Conservation (phyloP, 1,140 invertebrate genomes). For the Carposina sasakii region DNA sequence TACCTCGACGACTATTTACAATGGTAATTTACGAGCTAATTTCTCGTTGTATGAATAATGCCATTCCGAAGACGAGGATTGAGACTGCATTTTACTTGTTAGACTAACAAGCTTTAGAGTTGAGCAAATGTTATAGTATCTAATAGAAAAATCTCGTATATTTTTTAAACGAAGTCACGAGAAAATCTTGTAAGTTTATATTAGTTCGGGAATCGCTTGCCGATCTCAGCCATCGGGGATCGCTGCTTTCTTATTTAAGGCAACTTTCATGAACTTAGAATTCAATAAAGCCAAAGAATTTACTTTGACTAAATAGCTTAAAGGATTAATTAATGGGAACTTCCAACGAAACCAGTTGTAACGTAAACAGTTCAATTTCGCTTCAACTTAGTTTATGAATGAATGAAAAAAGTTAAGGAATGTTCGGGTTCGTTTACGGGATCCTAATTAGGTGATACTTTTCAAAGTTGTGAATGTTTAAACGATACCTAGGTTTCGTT, state of each 20-base stretch:
- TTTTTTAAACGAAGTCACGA: conserved; percentile 23
- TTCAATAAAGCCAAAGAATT: conserved; percentile 62
- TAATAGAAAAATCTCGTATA: too few species aligned
- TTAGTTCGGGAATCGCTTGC: conserved; percentile 47
- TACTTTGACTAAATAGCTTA: conserved; percentile 64
- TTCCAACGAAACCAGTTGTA: conserved; percentile 34
- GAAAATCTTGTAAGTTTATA: conserved; percentile 42
- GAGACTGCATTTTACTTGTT: too few species aligned
- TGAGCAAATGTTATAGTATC: too few species aligned
- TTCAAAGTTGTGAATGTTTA: too few species aligned
- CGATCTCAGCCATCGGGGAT: conserved; percentile 41
- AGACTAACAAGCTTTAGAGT: too few species aligned
- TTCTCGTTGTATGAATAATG: too few species aligned
- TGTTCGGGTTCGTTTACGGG: background rate
- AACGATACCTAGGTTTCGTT: too few species aligned
- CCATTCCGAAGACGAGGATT: too few species aligned
- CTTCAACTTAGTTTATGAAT: conserved; percentile 21
- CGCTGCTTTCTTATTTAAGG: conserved; percentile 55
- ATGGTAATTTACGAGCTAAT: conserved; percentile 40
- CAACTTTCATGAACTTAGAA: conserved; percentile 55
- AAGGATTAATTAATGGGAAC: conserved; percentile 61
- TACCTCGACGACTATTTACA: conserved; percentile 36
- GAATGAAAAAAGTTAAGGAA: conserved; percentile 18
- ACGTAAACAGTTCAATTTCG: conserved; percentile 40
- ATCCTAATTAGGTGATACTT: too few species aligned